Base-by-base conservation (phyloP, 2,888 invertebrate genomes). In the Cephus pygmeus region DNA sequence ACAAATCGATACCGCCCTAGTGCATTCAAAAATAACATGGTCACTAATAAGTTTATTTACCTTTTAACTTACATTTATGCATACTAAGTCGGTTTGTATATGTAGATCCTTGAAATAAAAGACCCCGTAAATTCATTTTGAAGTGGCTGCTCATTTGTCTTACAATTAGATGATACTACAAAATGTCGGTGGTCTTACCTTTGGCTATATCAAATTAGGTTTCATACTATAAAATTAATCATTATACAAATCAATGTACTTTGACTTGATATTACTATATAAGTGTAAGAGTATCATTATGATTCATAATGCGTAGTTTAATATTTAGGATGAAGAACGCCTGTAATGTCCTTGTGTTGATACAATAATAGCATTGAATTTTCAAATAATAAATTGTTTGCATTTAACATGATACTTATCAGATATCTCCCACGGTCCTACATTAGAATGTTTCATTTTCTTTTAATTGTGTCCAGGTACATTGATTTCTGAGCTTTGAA, bases 191-290 rank as follows among this genome's bases (percentile, higher is more conserved):
- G 4, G 68, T 78, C 78, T 78, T 76, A 78, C 78, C 78, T 78
- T 78, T 78, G 78, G 78, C 78, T 78, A 78, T 71, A 71, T 56
- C 35, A 76, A 56, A 73, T 75, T 78, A 30, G 75, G 34, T 34
- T 23, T 35, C 36, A 73, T 78, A 78, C 76, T 73, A 68, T 73
- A 34, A 75, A 75, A 69, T 76, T 73, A 76, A 80, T 77, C 30
- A 77, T 81, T 77, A 77, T 81, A 71, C 73, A 77, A 77, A 79
- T 80, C 75, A 75, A 76, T 82, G 77, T 80, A 81, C 76, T 81
- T 76, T 79, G 82, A 79, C 77, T 79, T 76, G 78, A 76, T 79
- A 79, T 80, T 79, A 76, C 80, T 76, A 73, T 79, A 75, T 80
- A 76, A 76, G 76, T 81, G 79, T 80, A 80, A 69, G 76, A 77